Evolutionary conservation across 2,797 vertebrate species (phyloP).

Genomic region (Clarias laeviceps): DNA sequence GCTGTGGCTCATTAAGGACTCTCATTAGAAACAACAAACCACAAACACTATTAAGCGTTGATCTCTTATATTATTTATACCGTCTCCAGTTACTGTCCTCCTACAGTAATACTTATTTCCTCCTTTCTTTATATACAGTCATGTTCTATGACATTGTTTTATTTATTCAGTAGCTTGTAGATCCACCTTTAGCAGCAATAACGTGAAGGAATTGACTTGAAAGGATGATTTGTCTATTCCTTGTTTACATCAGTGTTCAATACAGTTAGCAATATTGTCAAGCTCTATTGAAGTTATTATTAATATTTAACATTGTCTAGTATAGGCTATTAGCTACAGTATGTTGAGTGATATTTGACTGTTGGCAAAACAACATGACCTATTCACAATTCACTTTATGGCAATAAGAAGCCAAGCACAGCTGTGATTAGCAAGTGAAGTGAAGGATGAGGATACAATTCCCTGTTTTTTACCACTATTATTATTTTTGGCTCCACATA

Average conservation of each 20-base stretch:
- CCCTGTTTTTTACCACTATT: background rate
- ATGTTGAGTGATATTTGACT: background rate
- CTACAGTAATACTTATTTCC: background rate
- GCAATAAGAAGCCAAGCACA: background rate
- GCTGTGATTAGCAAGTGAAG: background rate
- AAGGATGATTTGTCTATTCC: background rate
- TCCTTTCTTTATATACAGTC: background rate
- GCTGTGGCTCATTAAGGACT: background rate
- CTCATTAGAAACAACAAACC: background rate
- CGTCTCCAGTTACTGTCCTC: background rate
- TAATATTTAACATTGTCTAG: background rate
- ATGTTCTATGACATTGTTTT: too few relatives aligned
- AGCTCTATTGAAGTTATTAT: background rate
- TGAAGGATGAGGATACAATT: background rate
- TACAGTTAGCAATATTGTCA: background rate
- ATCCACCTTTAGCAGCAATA: too few relatives aligned
- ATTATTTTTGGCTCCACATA: background rate
- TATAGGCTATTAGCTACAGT: background rate
- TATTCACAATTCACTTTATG: background rate
- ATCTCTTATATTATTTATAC: background rate
- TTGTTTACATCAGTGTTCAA: background rate
- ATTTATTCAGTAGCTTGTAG: too few relatives aligned
- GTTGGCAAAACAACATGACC: background rate
- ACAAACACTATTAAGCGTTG: background rate
- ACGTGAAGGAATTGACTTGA: background rate